Evolutionary conservation across 2,797 vertebrate genomes (phyloP), one percentile per base, ranked within the genome.

Genomic region (Malurus leucopterus): DNA sequence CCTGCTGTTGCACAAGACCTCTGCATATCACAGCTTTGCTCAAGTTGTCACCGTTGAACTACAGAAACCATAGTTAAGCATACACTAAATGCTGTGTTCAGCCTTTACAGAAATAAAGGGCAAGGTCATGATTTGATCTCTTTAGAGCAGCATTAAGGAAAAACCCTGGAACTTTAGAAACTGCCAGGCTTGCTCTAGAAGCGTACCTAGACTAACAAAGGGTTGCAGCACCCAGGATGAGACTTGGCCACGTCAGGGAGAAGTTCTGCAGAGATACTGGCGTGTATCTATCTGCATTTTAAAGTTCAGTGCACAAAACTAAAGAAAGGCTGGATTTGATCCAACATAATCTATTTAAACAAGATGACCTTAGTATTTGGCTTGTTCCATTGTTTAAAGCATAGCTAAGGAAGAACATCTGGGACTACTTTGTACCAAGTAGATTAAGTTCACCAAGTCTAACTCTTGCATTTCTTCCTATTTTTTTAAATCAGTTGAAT

Each of bases 331-430:
- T 84, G 49, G 27, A 83, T 77, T 85, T 68, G 15, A 76, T 34
- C 69, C 70, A 68, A 12, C 16, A 44, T 61, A 47, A 74, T 47
- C 36, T 57, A 73, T 61, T 91, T 90, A 51, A 90, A 76, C 64
- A 84, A 74, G 53, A 79, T 43, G 64, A 92, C 86, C 74, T 79
- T 76, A 27, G 24, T 49, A 67, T 74, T 67, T 88, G 75, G 87
- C 57, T 57, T 58, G 32, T 91, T 82, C 61, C 57, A 86, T 84
- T 84, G 84, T 94, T 93, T 88, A 61, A 90, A 91, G 70, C 68
- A 73, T 34, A 88, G 49, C 38, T 70, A 84, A 84, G 43, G 32
- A 84, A 76, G 38, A 91, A 84, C 78, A 93, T 76, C 84, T 93
- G 84, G 64, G 75, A 91, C 54, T 79, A 70, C 53, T 90, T 18